Percentiles rank a stretch among this genome's conserved stretches.
Conservation (phyloP, 2,797 vertebrate species). For the Enteromius fasciolatus region DNA sequence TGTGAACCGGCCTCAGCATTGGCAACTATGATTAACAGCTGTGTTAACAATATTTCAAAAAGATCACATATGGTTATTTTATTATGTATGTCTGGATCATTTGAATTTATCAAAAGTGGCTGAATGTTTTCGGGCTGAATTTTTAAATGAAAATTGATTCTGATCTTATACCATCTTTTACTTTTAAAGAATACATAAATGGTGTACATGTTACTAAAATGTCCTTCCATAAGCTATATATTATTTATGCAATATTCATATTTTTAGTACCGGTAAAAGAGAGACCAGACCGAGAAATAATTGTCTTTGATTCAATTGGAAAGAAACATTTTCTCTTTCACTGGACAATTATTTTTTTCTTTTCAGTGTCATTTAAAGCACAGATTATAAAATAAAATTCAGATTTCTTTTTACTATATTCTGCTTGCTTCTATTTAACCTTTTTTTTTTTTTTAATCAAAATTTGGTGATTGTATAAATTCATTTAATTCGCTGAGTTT, state of each 20-base stretch:
- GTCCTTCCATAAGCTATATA: neutral
- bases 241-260: conserved; percentile 27
- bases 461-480: neutral
- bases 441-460: neutral
- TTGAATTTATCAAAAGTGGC: conserved; percentile 52
- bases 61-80: neutral
- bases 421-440: neutral
- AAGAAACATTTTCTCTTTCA: conserved; percentile 14
- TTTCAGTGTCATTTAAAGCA: neutral
- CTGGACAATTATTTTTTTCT: neutral
- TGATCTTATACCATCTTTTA: conserved; percentile 8
- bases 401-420: neutral
- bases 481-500: neutral
- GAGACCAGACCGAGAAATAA: neutral
- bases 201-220: conserved; percentile 5
- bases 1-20: neutral
- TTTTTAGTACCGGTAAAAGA: neutral
- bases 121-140: neutral
- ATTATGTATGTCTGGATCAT: conserved; percentile 48
- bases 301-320: conserved; percentile 5
- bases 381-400: neutral
- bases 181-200: neutral
- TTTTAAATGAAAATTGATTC: conserved; percentile 27
- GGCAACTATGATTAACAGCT: neutral
- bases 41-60: neutral